These are phyloP conservation scores for Labia minor DNA, from an alignment of 2,888 invertebrate genomes.

Conservation along the genomic window DNA sequence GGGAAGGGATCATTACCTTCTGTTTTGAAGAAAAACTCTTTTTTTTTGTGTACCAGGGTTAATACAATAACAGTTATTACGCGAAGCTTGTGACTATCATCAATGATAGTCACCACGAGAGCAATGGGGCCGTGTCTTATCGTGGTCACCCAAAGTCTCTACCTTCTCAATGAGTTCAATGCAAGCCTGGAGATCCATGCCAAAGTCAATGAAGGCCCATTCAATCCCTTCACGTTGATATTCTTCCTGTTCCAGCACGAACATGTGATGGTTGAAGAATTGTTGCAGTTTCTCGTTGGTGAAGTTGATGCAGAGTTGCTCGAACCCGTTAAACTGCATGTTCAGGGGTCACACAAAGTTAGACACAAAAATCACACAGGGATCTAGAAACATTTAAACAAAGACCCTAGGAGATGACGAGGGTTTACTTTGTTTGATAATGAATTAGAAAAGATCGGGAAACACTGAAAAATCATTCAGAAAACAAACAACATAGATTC, in stretches of 20 bases:
- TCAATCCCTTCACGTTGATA: constrained; percentile 83
- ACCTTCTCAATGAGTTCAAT: constrained; percentile 72
- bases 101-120: constrained; percentile 1
- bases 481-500: constrained; percentile 15
- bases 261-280: constrained; percentile 93
- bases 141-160: constrained; percentile 30
- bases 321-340: constrained; percentile 74
- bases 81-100: constrained; percentile 13
- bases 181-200: constrained; percentile 78
- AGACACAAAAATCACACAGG: constrained; percentile 4
- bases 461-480: background rate
- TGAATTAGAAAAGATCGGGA: background rate
- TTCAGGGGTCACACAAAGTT: constrained; percentile 9
- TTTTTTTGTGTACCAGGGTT: background rate
- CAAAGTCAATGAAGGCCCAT: constrained; percentile 89
- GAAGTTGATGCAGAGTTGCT: constrained; percentile 89
- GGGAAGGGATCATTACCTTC: constrained; percentile 13
- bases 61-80: constrained; percentile 9
- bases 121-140: constrained; percentile 3
- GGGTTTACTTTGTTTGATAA: constrained; percentile 13
- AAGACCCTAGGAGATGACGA: background rate
- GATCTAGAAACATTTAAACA: constrained; percentile 13
- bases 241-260: constrained; percentile 87
- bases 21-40: background rate
- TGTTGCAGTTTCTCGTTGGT: constrained; percentile 84